Evolutionary conservation across 2,113 vertebrate species (phyloP).

Genomic region (Scatophagus argus): DNA sequence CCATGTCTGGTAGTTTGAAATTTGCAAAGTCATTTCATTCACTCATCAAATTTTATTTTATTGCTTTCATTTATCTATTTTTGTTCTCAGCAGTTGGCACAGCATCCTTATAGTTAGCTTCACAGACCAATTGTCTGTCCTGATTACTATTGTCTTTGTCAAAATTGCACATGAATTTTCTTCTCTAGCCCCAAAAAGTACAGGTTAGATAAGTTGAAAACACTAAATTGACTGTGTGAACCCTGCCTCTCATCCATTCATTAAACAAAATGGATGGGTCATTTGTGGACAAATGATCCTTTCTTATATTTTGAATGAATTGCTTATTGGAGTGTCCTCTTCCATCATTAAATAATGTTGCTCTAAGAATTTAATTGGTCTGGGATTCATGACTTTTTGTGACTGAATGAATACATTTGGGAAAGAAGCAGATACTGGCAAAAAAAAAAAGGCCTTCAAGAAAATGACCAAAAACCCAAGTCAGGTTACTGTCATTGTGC

Average conservation of each 20-base stretch:
- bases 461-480: background rate
- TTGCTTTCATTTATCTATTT: background rate
- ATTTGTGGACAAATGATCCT: background rate
- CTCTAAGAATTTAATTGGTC: background rate
- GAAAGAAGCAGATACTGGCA: background rate
- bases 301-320: background rate
- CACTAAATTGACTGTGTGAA: background rate
- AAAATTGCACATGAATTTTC: slow-evolving; percentile 12
- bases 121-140: background rate
- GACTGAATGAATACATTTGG: background rate
- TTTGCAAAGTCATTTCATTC: background rate
- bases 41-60: background rate
- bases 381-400: background rate
- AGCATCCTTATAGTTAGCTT: background rate
- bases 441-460: background rate
- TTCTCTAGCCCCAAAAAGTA: background rate
- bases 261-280: background rate
- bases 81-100: background rate
- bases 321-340: background rate
- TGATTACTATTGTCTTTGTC: background rate
- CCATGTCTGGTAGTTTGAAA: background rate
- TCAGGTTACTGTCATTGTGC: background rate
- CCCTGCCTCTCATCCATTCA: background rate
- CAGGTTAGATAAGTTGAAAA: background rate
- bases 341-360: background rate